Evolutionary conservation across 2,113 vertebrate genomes (phyloP).

Genomic region (Aldabrachelys gigantea): DNA sequence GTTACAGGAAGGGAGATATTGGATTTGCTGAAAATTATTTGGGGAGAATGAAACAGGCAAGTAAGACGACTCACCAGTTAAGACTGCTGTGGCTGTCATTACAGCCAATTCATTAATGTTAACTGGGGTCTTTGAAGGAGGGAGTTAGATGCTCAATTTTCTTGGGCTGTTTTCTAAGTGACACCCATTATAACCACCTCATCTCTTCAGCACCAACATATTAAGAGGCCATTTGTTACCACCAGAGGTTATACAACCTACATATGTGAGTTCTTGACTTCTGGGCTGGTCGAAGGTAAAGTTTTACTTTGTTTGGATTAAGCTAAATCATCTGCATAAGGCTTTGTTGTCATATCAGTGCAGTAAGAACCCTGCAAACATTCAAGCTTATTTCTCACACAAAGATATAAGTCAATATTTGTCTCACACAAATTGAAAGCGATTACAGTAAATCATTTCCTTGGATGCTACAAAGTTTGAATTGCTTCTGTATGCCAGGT

Average conservation of each 20-base stretch:
- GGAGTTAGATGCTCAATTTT: conserved; percentile 2
- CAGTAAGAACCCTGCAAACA: not conserved
- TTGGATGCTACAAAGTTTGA: not conserved
- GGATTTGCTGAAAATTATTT: not conserved
- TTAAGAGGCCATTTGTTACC: rapidly evolving
- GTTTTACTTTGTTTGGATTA: not conserved
- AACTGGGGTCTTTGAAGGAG: not conserved
- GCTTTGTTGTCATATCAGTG: rapidly evolving
- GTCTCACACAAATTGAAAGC: not conserved
- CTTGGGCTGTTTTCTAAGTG: conserved; percentile 14
- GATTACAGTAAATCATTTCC: not conserved
- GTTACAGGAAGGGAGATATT: not conserved
- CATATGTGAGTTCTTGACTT: not conserved
- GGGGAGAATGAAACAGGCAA: not conserved
- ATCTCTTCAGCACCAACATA: not conserved
- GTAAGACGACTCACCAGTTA: conserved; percentile 2
- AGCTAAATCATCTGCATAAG: not conserved
- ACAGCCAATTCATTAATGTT: not conserved
- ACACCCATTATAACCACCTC: not conserved
- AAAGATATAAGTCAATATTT: no score
- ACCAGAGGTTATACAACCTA: not conserved
- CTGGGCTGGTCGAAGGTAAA: rapidly evolving
- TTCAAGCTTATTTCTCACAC: not conserved
- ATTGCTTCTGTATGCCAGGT: not conserved
- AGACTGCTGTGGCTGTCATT: conserved; percentile 31